Percentiles rank a stretch among this genome's conserved stretches.
These are phyloP conservation scores for Dione juno DNA, from an alignment of 2,888 invertebrate species.

Conservation along the genomic window DNA sequence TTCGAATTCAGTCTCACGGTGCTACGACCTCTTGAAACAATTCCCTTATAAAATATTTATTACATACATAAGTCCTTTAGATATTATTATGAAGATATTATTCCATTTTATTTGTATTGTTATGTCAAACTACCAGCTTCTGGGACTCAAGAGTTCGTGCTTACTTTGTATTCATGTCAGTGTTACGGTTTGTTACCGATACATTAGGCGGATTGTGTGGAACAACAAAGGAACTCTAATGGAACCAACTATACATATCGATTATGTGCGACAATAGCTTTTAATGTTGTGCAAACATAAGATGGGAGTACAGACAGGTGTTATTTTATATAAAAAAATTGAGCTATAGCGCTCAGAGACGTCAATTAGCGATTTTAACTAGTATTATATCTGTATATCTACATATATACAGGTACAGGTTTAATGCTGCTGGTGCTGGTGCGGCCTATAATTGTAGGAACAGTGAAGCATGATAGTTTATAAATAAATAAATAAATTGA, in stretches of 20 bases:
- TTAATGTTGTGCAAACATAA: conserved; percentile 1
- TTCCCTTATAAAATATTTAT: too few species aligned
- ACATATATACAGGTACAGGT: too few species aligned
- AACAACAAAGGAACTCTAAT: conserved; percentile 29
- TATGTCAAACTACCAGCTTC: not conserved
- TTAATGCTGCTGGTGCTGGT: too few species aligned
- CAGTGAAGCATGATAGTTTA: too few species aligned
- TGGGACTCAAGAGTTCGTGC: not conserved
- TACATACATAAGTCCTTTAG: too few species aligned
- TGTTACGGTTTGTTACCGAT: conserved; percentile 24
- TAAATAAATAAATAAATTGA: too few species aligned
- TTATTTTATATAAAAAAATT: not conserved
- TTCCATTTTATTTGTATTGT: not conserved
- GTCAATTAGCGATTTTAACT: too few species aligned
- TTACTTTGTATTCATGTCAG: conserved; percentile 31
- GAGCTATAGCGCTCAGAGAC: too few species aligned
- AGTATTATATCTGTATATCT: too few species aligned
- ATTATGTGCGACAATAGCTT: conserved; percentile 4
- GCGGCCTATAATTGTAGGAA: too few species aligned
- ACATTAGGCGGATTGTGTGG: conserved; percentile 11
- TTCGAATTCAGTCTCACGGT: too few species aligned
- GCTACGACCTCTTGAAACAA: too few species aligned
- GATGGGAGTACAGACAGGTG: not conserved
- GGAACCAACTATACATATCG: conserved; percentile 11
- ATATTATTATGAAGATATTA: not conserved